Base-by-base conservation (phyloP, 2,888 invertebrate genomes). In the Pocota personata region DNA sequence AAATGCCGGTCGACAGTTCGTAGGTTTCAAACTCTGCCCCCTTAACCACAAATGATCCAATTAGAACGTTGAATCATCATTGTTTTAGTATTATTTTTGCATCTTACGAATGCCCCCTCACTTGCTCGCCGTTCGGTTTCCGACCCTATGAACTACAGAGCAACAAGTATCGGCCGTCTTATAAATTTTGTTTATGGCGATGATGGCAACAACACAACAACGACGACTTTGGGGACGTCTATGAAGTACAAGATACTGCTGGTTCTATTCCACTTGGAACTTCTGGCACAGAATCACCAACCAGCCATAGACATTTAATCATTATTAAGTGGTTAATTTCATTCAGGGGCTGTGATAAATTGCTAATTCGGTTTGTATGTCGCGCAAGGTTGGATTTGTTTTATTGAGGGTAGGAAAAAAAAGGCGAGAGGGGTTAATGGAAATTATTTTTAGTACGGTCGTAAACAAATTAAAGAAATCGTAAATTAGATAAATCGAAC, bases 251-350 rank as follows among this genome's bases (percentile, higher is more conserved):
- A 66, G 57, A 57, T 48, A 57, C 43, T 37, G 10, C 37, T 30
- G 19, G 40, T 64, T 35, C 1, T 27, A 40, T 73, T 30, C 16
- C 3, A 2, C 52, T 21, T 77, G n/a, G 32, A 66, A 55, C 24
- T 50, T 24, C 32, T 37, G 62, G 67, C 55, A 8, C 40, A 66
- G 52, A 71, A 55, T 66, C 58, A 58, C 32, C 19, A 19, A 43
- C 30, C 55, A 46, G 37, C 10, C 58, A 64, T 57, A 62, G 77
- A 77, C 66, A 43, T 66, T 77, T 30, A 64, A 78, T 83, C 58
- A 72, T 58, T 77, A 60, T 73, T 83, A 83, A 83, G 72, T 83
- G 83, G 73, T 78, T 83, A 83, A 83, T 83, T 83, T 83, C 78
- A 83, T 83, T 60, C 60, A 60, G 60, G 32, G 48, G 72, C 55